Percentiles rank a stretch among this genome's conserved stretches.
These are phyloP conservation scores for Rapana venosa DNA, from an alignment of 2,888 invertebrate species.

Conservation along the genomic window DNA sequence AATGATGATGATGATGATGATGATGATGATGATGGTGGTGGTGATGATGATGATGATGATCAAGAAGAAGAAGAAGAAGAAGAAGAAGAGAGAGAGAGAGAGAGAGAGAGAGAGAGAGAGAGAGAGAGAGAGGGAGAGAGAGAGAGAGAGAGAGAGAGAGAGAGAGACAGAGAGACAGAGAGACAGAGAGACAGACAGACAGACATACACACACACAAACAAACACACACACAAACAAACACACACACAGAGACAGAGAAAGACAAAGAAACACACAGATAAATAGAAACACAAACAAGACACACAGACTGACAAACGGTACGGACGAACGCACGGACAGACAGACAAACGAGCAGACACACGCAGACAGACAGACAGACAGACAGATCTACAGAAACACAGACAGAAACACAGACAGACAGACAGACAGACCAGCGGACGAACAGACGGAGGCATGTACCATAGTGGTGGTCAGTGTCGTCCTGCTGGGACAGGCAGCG, in stretches of 20 bases:
- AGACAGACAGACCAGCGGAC: not conserved
- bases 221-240: not conserved
- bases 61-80: no score
- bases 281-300: not conserved
- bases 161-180: no score
- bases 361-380: not conserved
- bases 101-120: no score
- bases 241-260: not conserved
- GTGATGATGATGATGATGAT: no score
- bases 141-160: no score
- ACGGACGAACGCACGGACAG: not conserved
- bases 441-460: not conserved
- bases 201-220: not conserved
- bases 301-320: not conserved
- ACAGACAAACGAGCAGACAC: not conserved
- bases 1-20: no score
- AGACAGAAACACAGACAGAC: constrained; percentile 1
- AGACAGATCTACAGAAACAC: not conserved
- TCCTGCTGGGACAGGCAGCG: constrained; percentile 36
- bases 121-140: no score
- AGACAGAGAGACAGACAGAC: not conserved
- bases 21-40: no score
- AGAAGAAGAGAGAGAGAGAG: no score
- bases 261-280: not conserved
- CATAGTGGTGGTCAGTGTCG: not conserved